Conservation (phyloP, 2,888 invertebrate genomes). For the Apantesis nais region DNA sequence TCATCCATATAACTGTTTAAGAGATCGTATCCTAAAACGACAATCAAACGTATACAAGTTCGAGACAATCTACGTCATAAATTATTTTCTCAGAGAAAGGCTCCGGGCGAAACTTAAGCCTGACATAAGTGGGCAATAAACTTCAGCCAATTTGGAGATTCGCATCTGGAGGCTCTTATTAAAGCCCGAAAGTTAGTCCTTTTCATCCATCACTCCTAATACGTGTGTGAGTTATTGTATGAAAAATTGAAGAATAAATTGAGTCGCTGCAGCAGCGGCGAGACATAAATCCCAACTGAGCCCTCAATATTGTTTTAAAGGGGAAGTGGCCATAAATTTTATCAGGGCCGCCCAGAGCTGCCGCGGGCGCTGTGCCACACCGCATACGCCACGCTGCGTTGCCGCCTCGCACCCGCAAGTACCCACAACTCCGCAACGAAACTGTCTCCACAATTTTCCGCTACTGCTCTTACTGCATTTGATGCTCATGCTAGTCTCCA, state of each 20-base stretch:
- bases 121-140: slow-evolving; percentile 86
- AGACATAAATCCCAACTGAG: slow-evolving; percentile 86
- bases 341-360: slow-evolving; percentile 81
- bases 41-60: slow-evolving; percentile 78
- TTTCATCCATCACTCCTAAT: slow-evolving; percentile 86
- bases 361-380: slow-evolving; percentile 60
- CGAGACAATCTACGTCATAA: slow-evolving; percentile 82
- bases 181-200: slow-evolving; percentile 86
- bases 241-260: slow-evolving; percentile 87
- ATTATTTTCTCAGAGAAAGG: slow-evolving; percentile 83
- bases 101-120: slow-evolving; percentile 84
- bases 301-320: slow-evolving; percentile 87
- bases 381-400: slow-evolving; percentile 29
- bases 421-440: slow-evolving; percentile 35
- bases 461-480: slow-evolving; percentile 70
- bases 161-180: slow-evolving; percentile 86
- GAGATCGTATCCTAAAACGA: slow-evolving; percentile 61
- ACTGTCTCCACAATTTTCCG: slow-evolving; percentile 79
- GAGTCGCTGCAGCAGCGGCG: slow-evolving; percentile 86
- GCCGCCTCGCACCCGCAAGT: slow-evolving; percentile 45
- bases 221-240: slow-evolving; percentile 86
- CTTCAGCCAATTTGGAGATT: slow-evolving; percentile 86
- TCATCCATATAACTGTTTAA: slow-evolving; percentile 36
- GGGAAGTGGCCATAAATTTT: slow-evolving; percentile 87
- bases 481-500: slow-evolving; percentile 63